A percentile compares a stretch with the other conserved stretches of the same genome.
Evolutionary conservation across 2,113 vertebrate species (phyloP).

Genomic region (Percina caprodes): DNA sequence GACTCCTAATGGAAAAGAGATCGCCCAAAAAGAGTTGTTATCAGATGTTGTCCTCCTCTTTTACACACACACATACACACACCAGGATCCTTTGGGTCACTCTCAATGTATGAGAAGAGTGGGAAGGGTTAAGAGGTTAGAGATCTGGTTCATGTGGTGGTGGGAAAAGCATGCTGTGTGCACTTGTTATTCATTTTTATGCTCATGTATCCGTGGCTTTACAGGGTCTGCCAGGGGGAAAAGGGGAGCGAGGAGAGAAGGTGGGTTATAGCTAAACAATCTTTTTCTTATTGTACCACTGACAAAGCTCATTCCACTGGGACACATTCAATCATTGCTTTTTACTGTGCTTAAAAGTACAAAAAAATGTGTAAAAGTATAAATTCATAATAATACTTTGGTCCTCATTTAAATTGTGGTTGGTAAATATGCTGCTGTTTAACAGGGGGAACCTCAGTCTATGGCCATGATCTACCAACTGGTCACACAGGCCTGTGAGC

Average conservation of each 20-base stretch:
- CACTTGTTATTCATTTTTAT: not conserved
- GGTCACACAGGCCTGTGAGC: constrained; percentile 92
- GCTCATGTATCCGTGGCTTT: constrained; percentile 17
- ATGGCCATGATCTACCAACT: constrained; percentile 91
- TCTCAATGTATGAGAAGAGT: not conserved
- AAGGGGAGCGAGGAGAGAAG: constrained; percentile 95
- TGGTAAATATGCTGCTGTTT: constrained; percentile 36
- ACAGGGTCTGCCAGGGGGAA: constrained; percentile 91
- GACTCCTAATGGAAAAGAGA: not conserved
- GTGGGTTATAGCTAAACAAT: constrained; percentile 72
- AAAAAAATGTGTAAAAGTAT: not conserved
- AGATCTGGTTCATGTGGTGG: not conserved
- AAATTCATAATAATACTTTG: not conserved
- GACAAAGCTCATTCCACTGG: not conserved
- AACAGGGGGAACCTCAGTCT: constrained; percentile 93
- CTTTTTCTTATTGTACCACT: not conserved
- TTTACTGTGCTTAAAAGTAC: not conserved
- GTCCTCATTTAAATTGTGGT: not conserved
- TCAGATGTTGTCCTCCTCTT: not conserved
- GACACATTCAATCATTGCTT: not conserved
- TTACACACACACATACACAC: not conserved
- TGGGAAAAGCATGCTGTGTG: not conserved
- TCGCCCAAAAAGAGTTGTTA: not conserved
- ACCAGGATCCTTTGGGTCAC: not conserved
- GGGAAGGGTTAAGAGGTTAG: not conserved